A percentile compares a stretch with the other conserved stretches of the same genome.
Conservation (phyloP, 2,888 invertebrate species). For the Pimpla rufipes region DNA sequence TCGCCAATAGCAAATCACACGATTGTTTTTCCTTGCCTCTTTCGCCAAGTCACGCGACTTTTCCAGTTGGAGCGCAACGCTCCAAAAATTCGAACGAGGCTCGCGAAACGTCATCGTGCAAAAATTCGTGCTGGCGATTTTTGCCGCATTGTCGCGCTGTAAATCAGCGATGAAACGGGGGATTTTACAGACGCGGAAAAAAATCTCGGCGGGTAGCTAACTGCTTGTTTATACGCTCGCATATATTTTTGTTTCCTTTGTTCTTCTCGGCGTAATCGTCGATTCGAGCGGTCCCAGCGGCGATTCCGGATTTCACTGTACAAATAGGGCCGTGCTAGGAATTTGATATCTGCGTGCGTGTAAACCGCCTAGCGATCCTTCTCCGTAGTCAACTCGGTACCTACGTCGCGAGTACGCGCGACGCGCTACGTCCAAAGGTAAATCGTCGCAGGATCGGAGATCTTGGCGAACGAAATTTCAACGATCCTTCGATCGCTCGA, state of each 20-base stretch:
- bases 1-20: slow-evolving; percentile 74
- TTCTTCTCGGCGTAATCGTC: not conserved
- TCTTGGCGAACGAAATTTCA: not conserved
- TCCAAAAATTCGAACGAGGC: no score
- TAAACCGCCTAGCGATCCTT: not conserved
- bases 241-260: not conserved
- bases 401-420: not conserved
- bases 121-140: no score
- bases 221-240: no score
- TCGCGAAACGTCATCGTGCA: no score
- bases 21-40: no score
- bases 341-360: not conserved
- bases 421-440: not conserved
- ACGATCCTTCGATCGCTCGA: not conserved
- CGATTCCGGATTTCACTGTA: slow-evolving; percentile 32
- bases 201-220: no score
- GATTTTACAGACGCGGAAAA: no score
- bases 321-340: slow-evolving; percentile 35
- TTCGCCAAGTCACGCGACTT: no score
- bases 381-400: not conserved
- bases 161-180: no score
- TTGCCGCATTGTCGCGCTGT: no score
- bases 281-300: not conserved
- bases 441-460: not conserved
- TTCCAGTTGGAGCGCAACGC: not conserved